A percentile compares a stretch with the other conserved stretches of the same genome.
Conservation (phyloP, 1,140 invertebrate species). For the Cyphomyrmex costatus region DNA sequence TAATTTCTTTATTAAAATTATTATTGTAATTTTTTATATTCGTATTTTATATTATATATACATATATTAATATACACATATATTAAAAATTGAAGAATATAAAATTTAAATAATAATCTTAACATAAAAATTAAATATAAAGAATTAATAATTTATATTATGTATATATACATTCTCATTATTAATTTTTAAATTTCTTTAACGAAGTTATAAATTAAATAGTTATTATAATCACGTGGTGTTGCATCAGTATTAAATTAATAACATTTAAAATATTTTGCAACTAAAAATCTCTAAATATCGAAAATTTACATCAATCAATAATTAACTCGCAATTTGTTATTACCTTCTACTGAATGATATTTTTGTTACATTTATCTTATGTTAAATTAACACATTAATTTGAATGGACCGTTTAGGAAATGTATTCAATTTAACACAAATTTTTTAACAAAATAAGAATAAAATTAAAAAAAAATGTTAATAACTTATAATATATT, state of each 20-base stretch:
- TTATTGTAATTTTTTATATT: not conserved
- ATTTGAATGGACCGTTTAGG: too few species aligned
- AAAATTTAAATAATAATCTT: too few species aligned
- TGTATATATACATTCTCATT: not conserved
- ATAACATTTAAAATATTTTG: not conserved
- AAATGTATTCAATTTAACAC: too few species aligned
- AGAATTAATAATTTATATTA: not conserved
- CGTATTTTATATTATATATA: not conserved
- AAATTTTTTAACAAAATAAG: too few species aligned
- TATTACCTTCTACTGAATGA: too few species aligned
- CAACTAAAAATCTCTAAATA: not conserved
- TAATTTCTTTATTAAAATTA: too few species aligned
- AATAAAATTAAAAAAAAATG: too few species aligned
- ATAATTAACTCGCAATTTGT: not conserved
- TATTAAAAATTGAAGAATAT: too few species aligned
- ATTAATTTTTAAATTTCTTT: not conserved
- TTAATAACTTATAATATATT: too few species aligned
- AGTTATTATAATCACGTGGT: not conserved
- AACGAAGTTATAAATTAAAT: not conserved
- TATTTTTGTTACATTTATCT: too few species aligned
- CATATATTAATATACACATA: not conserved
- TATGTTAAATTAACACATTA: too few species aligned
- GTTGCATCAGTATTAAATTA: not conserved
- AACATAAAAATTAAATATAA: too few species aligned
- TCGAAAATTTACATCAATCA: not conserved